Conservation (phyloP, 2,888 invertebrate species). For the Apocheima hispidaria region DNA sequence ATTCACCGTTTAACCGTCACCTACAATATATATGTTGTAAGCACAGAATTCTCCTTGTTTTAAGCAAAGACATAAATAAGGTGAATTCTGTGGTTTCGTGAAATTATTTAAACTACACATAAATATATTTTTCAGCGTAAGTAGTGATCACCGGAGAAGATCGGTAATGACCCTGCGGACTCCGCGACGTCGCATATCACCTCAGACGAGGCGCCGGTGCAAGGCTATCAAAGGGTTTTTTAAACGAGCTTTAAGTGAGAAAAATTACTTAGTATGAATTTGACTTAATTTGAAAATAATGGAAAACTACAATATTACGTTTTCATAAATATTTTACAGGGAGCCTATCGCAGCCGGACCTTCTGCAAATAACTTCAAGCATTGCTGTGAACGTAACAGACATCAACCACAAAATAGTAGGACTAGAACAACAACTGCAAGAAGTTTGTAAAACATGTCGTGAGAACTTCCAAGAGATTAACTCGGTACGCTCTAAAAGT, state of each 20-base stretch:
- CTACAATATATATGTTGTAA: not conserved
- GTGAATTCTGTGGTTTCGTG: not conserved
- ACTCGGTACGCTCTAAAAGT: slow-evolving; percentile 41
- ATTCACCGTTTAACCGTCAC: not conserved
- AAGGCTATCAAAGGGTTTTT: slow-evolving; percentile 73
- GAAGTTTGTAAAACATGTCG: slow-evolving; percentile 67
- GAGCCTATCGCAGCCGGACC: slow-evolving; percentile 67
- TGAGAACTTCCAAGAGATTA: slow-evolving; percentile 45
- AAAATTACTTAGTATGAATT: not conserved
- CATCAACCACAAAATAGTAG: slow-evolving; percentile 69
- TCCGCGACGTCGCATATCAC: slow-evolving; percentile 76
- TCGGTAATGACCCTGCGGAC: slow-evolving; percentile 73
- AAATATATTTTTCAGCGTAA: not conserved
- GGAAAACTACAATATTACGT: not conserved
- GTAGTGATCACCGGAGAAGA: slow-evolving; percentile 44
- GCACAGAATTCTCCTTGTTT: no score
- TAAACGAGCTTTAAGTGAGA: slow-evolving; percentile 68
- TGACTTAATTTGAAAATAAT: no score
- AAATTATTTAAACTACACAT: not conserved
- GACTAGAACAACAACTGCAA: slow-evolving; percentile 66
- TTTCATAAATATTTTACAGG: slow-evolving; percentile 56
- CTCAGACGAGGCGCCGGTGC: slow-evolving; percentile 72
- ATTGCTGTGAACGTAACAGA: slow-evolving; percentile 70
- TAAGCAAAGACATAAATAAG: no score
- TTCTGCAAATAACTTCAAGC: slow-evolving; percentile 72